Conservation (phyloP, 2,113 vertebrate genomes). For the Cinclus mexicanus region DNA sequence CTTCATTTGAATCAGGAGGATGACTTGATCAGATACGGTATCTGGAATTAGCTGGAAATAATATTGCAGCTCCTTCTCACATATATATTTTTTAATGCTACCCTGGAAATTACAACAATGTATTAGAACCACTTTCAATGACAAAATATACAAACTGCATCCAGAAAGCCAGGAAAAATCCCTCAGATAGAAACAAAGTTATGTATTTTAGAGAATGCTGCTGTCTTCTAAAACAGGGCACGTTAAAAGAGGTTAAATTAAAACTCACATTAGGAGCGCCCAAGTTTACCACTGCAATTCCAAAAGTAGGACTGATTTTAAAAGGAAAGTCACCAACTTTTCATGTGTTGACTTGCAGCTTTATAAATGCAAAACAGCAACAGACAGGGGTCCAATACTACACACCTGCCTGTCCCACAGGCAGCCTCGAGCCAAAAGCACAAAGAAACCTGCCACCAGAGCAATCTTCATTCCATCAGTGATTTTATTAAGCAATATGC, state of each 20-base stretch:
- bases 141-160: neutral
- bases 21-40: neutral
- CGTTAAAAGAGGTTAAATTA: neutral
- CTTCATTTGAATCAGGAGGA: neutral
- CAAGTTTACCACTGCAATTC: neutral
- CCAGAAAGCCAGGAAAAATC: neutral
- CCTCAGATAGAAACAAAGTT: neutral
- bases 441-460: neutral
- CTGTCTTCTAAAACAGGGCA: neutral
- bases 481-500: neutral
- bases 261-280: neutral
- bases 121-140: neutral
- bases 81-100: neutral
- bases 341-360: neutral
- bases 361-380: neutral
- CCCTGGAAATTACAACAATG: neutral
- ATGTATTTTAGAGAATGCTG: neutral
- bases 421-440: neutral
- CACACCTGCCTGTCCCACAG: neutral
- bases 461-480: neutral
- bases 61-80: neutral
- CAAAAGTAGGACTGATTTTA: neutral
- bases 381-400: neutral
- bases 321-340: neutral
- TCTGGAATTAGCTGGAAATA: neutral